phyloP scores from a whole-genome alignment of 2,888 invertebrate species.

The Syrphus vitripennis region DNA sequence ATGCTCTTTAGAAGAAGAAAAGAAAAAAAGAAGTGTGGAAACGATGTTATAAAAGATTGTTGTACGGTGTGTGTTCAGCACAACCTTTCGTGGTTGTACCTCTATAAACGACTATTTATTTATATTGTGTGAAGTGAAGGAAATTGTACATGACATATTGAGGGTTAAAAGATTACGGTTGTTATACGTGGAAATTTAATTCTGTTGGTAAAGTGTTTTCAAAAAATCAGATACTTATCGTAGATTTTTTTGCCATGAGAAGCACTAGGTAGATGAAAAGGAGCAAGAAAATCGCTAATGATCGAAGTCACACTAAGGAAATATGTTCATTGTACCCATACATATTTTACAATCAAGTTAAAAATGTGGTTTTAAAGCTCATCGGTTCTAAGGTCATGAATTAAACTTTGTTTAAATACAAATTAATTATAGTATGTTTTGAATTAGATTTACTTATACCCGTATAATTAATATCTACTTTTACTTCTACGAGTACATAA shows the following conservation, averaged over 20 bases:
- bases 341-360: not conserved
- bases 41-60: conserved; percentile 7
- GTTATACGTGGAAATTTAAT: conserved; percentile 65
- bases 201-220: conserved; percentile 57
- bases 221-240: conserved; percentile 32
- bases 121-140: conserved; percentile 53
- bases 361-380: not conserved
- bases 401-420: too few species aligned
- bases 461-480: too few species aligned
- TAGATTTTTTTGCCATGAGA: not conserved
- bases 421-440: too few species aligned
- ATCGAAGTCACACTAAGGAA: not conserved
- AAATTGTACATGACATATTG: conserved; percentile 68
- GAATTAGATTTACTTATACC: too few species aligned
- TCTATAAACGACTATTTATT: conserved; percentile 41
- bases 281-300: not conserved
- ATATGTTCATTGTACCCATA: too few species aligned
- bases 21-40: conserved; percentile 1
- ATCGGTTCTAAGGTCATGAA: not conserved
- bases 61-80: not conserved
- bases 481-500: too few species aligned
- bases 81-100: not conserved
- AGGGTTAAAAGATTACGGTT: conserved; percentile 65
- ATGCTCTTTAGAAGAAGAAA: not conserved
- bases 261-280: not conserved